Evolutionary conservation across 2,797 vertebrate genomes (phyloP), one percentile per base, ranked within the genome.

Genomic region (Malurus leucopterus): DNA sequence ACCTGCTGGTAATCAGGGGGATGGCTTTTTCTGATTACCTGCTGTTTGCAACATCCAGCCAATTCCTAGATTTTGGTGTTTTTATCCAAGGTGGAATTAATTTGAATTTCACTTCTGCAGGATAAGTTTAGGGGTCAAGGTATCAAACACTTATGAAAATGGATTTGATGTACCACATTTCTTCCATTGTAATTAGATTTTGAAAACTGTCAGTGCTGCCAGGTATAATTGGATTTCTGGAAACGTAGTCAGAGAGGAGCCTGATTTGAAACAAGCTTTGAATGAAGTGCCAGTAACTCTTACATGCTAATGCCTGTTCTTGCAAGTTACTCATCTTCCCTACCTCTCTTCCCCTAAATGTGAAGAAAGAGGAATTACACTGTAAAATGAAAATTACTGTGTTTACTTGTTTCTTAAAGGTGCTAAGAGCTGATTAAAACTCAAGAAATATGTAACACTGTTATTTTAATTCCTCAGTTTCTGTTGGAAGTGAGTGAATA

Each of bases 141-240:
- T 62, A 22, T 85, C 55, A 91, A 91, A 89, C 1, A 1, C 40
- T 71, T 51, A 65, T 49, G 50, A 83, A 63, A 63, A 81, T 29
- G 9, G 12, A 74, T 36, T 41, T 49, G 15, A 22, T 19, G 7
- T 68, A 38, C 55, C 43, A 51, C 46, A 47, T 78, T 91, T 70
- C 34, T 90, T 78, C 29, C 27, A 61, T 8, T 70, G 14, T 63
- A 88, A 86, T 86, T 84, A 76, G 23, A 58, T 64, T 78, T 82
- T 50, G 4, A 44, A 88, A 90, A 26, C 46, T 73, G 57, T 57
- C 32, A 23, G 12, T 13, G 71, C 21, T 92, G 68, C 86, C 90
- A 92, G 62, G 43, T 76, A 46, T 84, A 84, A 92, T 24, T 91
- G 16, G 71, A 68, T 88, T 93, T 88, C 81, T 91, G 84, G 77